phyloP scores from a whole-genome alignment of 2,113 vertebrate species.

The Tylochromis polylepis region DNA sequence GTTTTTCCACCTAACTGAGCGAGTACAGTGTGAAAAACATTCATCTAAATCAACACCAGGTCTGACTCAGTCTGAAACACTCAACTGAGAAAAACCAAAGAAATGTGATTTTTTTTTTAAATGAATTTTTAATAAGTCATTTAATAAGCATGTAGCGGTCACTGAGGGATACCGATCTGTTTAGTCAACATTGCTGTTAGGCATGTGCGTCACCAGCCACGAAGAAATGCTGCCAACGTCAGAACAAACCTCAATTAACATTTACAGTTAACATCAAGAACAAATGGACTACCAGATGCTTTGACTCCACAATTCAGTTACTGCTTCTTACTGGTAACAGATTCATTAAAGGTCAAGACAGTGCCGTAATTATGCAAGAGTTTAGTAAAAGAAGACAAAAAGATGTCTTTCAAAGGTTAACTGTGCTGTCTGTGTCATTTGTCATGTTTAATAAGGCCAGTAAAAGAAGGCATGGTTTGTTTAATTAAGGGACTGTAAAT shows the following conservation, averaged over 20 bases:
- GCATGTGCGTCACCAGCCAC: background rate
- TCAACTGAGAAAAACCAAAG: background rate
- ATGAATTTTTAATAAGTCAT: background rate
- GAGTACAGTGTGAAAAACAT: background rate
- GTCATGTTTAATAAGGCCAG: background rate
- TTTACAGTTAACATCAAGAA: conserved; percentile 55
- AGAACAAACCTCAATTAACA: conserved; percentile 56
- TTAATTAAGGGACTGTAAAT: conserved; percentile 19
- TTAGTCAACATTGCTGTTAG: background rate
- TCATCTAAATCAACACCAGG: background rate
- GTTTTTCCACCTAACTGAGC: background rate
- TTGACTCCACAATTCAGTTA: conserved; percentile 58
- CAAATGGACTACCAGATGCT: conserved; percentile 57
- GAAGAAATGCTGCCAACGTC: conserved; percentile 2
- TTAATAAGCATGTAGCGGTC: background rate
- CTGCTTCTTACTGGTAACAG: conserved; percentile 26
- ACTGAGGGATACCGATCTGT: background rate
- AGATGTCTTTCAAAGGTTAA: conserved; percentile 44
- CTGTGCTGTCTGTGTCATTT: background rate
- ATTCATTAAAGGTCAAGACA: conserved; percentile 34
- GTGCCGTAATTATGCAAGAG: conserved; percentile 27
- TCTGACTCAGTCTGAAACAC: background rate
- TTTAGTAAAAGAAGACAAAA: conserved; percentile 2
- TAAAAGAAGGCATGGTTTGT: background rate
- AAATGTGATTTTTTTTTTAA: background rate